phyloP scores from a whole-genome alignment of 2,797 vertebrate genomes.

The Crax fasciolata region DNA sequence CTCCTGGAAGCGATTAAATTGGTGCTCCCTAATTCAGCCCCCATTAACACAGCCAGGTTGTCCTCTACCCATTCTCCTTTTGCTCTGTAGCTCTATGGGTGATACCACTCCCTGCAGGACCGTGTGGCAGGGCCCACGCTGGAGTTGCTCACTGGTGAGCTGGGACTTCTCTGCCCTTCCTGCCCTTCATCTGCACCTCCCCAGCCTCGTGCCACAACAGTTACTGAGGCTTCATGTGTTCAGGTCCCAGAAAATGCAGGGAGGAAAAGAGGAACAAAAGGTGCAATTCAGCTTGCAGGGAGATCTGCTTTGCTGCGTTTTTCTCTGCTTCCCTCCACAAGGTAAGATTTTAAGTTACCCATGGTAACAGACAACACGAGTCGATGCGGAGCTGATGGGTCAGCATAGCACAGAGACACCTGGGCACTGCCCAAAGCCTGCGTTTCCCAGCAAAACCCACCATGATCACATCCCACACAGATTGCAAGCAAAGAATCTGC shows the following conservation, averaged over 20 bases:
- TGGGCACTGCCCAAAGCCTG: too few species aligned
- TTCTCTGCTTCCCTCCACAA: too few species aligned
- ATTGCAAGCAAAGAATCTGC: not conserved
- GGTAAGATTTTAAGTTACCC: not conserved
- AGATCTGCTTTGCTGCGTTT: too few species aligned
- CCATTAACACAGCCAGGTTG: not conserved
- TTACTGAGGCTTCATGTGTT: not conserved
- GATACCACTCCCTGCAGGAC: too few species aligned
- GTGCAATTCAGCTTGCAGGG: not conserved
- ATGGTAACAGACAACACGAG: not conserved
- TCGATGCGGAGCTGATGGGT: not conserved
- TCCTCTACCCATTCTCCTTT: not conserved
- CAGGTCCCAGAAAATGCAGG: not conserved
- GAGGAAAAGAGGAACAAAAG: not conserved
- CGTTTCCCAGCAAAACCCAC: not conserved
- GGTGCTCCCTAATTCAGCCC: not conserved
- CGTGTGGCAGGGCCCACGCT: too few species aligned
- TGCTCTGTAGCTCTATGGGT: too few species aligned
- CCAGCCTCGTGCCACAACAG: not conserved
- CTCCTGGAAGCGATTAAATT: not conserved
- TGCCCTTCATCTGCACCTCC: not conserved
- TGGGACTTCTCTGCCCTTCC: not conserved
- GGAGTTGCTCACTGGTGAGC: not conserved
- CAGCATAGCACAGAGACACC: not conserved
- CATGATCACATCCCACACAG: not conserved